phyloP scores from a whole-genome alignment of 2,888 invertebrate species.

The Dolomedes plantarius region DNA sequence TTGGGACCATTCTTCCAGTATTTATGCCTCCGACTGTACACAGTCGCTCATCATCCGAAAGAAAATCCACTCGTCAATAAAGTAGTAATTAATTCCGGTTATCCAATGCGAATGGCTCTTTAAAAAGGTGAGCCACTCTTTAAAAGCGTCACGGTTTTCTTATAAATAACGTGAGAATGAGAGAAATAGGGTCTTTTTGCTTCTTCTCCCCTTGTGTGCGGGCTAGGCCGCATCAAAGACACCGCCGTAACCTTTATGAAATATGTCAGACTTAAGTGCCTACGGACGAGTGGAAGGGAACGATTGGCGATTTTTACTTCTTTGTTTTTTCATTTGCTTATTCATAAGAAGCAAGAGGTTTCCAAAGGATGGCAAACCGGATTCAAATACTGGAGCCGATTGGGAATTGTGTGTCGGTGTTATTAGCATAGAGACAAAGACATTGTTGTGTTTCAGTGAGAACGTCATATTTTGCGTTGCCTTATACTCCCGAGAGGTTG shows the following conservation, averaged over 20 bases:
- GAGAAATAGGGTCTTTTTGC: slow-evolving; percentile 39
- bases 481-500: too few species aligned
- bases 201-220: slow-evolving; percentile 15
- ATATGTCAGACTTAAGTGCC: slow-evolving; percentile 59
- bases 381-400: slow-evolving; percentile 28
- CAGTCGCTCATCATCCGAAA: background rate
- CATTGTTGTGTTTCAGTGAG: background rate
- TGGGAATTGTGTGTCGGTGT: background rate
- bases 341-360: slow-evolving; percentile 22
- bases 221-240: slow-evolving; percentile 25
- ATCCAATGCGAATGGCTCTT: background rate
- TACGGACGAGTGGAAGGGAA: background rate
- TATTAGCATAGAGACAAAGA: background rate
- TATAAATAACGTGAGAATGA: slow-evolving; percentile 61
- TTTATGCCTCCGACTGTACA: slow-evolving; percentile 36
- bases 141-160: slow-evolving; percentile 62
- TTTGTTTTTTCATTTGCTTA: slow-evolving; percentile 18
- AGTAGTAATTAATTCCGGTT: slow-evolving; percentile 57
- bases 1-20: slow-evolving; percentile 22
- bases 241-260: slow-evolving; percentile 48
- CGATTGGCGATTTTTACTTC: background rate
- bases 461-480: too few species aligned
- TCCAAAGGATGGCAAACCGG: slow-evolving; percentile 37
- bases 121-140: slow-evolving; percentile 11
- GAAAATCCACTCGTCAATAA: slow-evolving; percentile 44